Percentiles rank a stretch among this genome's conserved stretches.
phyloP scores from a whole-genome alignment of 1,140 invertebrate genomes.

The Drosophila arawakana region DNA sequence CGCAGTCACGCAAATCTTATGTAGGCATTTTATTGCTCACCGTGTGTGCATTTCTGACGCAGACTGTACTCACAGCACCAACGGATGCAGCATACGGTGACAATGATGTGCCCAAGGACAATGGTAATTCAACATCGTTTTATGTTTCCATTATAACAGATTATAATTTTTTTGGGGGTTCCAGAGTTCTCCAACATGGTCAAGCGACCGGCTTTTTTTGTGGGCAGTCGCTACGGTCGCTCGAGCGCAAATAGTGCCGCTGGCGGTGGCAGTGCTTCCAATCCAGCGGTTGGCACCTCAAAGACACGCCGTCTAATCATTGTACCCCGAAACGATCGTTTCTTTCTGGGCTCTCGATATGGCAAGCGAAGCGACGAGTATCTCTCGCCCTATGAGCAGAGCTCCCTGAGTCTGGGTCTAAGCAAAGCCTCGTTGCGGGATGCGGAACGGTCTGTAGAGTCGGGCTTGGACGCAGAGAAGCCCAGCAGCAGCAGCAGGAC shows the following conservation, averaged over 20 bases:
- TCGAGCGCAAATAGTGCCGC: constrained; percentile 54
- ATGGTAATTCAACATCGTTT: constrained; percentile 30
- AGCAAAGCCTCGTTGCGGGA: constrained; percentile 26
- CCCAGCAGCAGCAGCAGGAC: constrained; percentile 6
- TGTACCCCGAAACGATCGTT: constrained; percentile 80
- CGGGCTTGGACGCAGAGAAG: constrained; percentile 1
- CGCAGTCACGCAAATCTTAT: constrained; percentile 36
- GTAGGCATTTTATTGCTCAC: constrained; percentile 56
- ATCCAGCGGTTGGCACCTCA: constrained; percentile 43
- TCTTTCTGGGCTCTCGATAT: constrained; percentile 82
- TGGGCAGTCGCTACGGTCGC: constrained; percentile 82
- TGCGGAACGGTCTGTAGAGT: constrained; percentile 8
- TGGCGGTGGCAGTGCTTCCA: constrained; percentile 8
- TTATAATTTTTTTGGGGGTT: neutral
- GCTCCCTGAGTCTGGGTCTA: constrained; percentile 39
- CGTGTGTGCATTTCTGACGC: constrained; percentile 44
- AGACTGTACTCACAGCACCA: constrained; percentile 34
- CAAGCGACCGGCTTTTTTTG: constrained; percentile 77
- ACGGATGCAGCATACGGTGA: constrained; percentile 42
- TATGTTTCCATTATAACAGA: neutral
- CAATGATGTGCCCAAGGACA: constrained; percentile 46
- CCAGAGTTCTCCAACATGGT: constrained; percentile 53
- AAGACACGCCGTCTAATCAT: constrained; percentile 70
- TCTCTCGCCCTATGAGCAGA: constrained; percentile 62
- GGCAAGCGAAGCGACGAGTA: constrained; percentile 71